These are phyloP conservation scores for Thysanoteuthis rhombus DNA, from an alignment of 2,888 invertebrate species.

Conservation along the genomic window DNA sequence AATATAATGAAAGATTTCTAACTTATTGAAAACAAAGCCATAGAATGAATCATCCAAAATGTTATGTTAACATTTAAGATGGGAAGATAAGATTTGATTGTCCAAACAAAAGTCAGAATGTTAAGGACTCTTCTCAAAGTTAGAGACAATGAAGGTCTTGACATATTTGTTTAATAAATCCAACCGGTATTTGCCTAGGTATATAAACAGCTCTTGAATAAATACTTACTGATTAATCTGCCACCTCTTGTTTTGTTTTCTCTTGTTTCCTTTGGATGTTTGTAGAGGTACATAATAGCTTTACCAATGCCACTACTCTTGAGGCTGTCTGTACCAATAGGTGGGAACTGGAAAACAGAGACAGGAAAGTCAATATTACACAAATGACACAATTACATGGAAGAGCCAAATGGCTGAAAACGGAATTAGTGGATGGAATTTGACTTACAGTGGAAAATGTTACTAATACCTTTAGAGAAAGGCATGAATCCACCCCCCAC, in stretches of 20 bases:
- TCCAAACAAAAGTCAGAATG: no score
- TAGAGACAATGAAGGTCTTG: neutral
- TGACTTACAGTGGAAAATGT: no score
- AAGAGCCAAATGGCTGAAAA: no score
- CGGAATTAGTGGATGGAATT: no score
- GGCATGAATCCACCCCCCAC: no score
- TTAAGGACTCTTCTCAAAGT: no score
- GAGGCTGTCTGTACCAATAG: slow-evolving; percentile 86
- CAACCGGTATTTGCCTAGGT: neutral
- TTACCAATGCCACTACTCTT: slow-evolving; percentile 98
- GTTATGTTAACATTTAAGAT: no score
- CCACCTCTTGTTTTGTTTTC: slow-evolving; percentile 90
- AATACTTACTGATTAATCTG: slow-evolving; percentile 80
- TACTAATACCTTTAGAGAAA: no score
- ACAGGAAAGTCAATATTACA: neutral
- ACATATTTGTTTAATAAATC: neutral
- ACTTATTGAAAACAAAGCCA: no score
- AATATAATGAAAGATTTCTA: no score
- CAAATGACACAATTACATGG: neutral
- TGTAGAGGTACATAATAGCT: slow-evolving; percentile 99
- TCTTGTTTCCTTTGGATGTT: slow-evolving; percentile 97
- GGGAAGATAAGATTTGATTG: no score
- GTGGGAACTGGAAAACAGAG: slow-evolving; percentile 78
- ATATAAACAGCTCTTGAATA: neutral
- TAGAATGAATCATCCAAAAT: no score